Evolutionary conservation across 2,888 invertebrate genomes (phyloP), one percentile per base, ranked within the genome.

Genomic region (Drosophila subquinaria): DNA sequence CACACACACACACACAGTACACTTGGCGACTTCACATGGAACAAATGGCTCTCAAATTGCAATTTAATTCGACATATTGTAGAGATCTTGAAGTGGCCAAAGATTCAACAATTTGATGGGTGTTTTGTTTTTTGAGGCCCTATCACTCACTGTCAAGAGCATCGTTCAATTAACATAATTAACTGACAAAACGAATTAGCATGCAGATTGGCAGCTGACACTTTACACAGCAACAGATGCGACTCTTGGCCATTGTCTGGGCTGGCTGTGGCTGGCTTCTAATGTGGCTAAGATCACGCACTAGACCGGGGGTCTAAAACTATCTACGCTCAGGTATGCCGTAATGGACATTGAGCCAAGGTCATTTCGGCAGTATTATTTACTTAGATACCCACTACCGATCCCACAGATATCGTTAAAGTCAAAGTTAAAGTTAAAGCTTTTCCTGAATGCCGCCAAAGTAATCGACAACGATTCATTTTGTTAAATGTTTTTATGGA

Each of bases 101-200:
- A 82, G 64, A 67, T 70, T 78, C 72, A 82, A 82, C 64, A 66
- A 67, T 70, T 72, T 69, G 75, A 51, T 59, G 64, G 69, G 51
- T 76, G 52, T 64, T 68, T 72, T 53, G 52, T 69, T 72, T 74
- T 66, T 66, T 65, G 42, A 61, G 73, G 73, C 77, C 72, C 81
- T 88, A 90, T 84, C 89, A 74, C 90, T 88, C 91, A 89, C 91
- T 91, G 88, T 89, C 88, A 89, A 89, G 91, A 82, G 78, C 89
- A 88, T 76, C 79, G 64, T 76, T 85, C 90, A 91, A 91, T 90
- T 91, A 90, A 73, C 84, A 83, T 90, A 82, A 91, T 89, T 88
- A 89, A 79, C 88, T 76, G 74, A 74, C 79, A 81, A 88, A 69
- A 68, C 87, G 70, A 79, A 79, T 86, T 79, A 89, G 68, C 81